Evolutionary conservation across 2,888 invertebrate genomes (phyloP), one percentile per base, ranked within the genome.

Genomic region (Drosophila meridionalis): DNA sequence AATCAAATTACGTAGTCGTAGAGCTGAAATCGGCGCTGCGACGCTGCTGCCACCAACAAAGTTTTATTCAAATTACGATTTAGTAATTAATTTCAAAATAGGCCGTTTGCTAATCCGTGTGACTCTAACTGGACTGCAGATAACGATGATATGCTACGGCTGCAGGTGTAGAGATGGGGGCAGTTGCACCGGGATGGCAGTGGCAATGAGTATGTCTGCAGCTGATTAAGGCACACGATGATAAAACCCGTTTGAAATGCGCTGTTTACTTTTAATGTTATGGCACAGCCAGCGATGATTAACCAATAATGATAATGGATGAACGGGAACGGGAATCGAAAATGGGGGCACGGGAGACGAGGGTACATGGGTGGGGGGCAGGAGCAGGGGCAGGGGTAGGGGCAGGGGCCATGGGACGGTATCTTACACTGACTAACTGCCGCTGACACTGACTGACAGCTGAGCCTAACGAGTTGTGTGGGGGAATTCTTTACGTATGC

Each of bases 1-100:
- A 87, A 88, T 89, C 86, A 86, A 89, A 87, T 85, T 87, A 87
- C 86, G 82, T 82, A 78, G 79, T 75, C 45, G 58, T 4, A 57
- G 20, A 65, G 61, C 57, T 53, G 67, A 32, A 70, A 64, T 75
- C 57, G 60, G 56, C 56, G 48, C 59, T 32, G 40, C 38, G 40
- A 38, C 26, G 52, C 42, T 36, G 43, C 20, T 9, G 43, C 43
- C 83, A 79, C 87, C 88, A 80, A 78, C 81, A 83, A 81, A 81
- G 83, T 89, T 87, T 76, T 85, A 89, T 89, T 85, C 73, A 87
- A 87, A 87, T 87, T 72, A 75, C 86, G 80, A 80, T 73, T 85
- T 65, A 56, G 86, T 85, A 87, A 87, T 89, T 89, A 87, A 87
- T 89, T 87, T 82, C 62, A 64, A 86, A 86, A 86, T 68, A 68